These are phyloP conservation scores for Mastomys natalensis DNA, from an alignment of 2,113 vertebrate genomes.

Conservation along the genomic window DNA sequence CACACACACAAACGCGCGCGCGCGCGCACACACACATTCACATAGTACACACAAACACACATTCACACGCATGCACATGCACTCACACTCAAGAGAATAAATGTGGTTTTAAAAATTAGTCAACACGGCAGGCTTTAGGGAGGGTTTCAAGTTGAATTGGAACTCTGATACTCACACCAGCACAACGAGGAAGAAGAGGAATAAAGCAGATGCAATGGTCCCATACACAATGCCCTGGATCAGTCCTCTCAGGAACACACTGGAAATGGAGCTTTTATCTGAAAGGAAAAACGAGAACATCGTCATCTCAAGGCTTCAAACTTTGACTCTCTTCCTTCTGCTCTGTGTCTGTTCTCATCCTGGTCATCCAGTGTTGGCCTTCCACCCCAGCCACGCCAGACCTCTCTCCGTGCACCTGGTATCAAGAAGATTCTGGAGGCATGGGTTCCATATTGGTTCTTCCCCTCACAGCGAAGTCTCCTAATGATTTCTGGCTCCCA, in stretches of 20 bases:
- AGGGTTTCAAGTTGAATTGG: not conserved
- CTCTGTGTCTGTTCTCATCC: not conserved
- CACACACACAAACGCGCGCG: no score
- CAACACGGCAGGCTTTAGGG: not conserved
- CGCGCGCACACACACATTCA: no score
- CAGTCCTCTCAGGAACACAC: not conserved
- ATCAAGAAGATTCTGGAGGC: conserved; percentile 41
- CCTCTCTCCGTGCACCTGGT: not conserved
- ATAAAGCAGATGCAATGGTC: not conserved
- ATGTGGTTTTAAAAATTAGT: not conserved
- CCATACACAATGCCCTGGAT: conserved; percentile 11
- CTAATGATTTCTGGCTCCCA: not conserved
- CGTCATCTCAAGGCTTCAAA: not conserved
- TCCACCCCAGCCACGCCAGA: not conserved
- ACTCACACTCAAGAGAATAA: not conserved
- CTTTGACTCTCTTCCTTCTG: not conserved
- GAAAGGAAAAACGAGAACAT: not conserved
- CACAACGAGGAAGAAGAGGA: conserved; percentile 51
- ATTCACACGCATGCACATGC: no score
- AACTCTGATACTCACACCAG: not conserved
- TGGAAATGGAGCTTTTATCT: not conserved
- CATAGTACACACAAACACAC: no score
- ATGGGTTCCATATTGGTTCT: conserved; percentile 29
- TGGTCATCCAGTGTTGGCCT: rapidly evolving
- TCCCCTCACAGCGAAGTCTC: conserved; percentile 19